phyloP scores from a whole-genome alignment of 2,113 vertebrate species.

The Equus przewalskii region DNA sequence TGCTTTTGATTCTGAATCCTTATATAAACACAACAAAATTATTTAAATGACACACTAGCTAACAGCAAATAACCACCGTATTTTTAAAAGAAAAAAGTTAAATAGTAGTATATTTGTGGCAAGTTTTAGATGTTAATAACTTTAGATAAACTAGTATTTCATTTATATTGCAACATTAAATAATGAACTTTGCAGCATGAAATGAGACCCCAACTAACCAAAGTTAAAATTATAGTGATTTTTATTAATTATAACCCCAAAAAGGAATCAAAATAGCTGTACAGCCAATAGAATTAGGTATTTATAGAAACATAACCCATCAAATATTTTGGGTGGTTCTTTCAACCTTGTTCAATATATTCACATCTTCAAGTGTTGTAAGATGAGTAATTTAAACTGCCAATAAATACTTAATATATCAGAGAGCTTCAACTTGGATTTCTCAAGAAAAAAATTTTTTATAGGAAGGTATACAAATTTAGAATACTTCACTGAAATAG shows the following conservation, averaged over 20 bases:
- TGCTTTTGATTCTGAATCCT: slow-evolving; percentile 60
- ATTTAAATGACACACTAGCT: slow-evolving; percentile 19
- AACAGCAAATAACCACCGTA: slow-evolving; percentile 52
- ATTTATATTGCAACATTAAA: slow-evolving; percentile 53
- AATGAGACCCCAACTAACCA: slow-evolving; percentile 45
- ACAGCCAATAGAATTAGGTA: background rate
- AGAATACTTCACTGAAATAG: slow-evolving; percentile 54
- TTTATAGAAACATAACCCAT: slow-evolving; percentile 8
- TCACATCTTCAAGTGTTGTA: slow-evolving; percentile 56
- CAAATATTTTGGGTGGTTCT: slow-evolving; percentile 42
- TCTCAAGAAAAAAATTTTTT: slow-evolving; percentile 44
- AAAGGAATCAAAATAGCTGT: slow-evolving; percentile 33
- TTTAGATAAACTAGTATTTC: slow-evolving; percentile 43
- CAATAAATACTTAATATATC: slow-evolving; percentile 42
- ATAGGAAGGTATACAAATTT: slow-evolving; percentile 44
- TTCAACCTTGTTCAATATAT: slow-evolving; percentile 45
- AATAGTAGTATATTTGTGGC: background rate
- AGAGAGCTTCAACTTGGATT: slow-evolving; percentile 61
- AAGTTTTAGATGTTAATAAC: slow-evolving; percentile 50
- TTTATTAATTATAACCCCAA: slow-evolving; percentile 28
- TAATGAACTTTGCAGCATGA: background rate
- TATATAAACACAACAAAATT: slow-evolving; percentile 51
- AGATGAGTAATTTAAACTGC: slow-evolving; percentile 44
- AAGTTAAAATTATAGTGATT: slow-evolving; percentile 64
- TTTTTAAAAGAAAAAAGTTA: slow-evolving; percentile 58